Conservation (phyloP, 2,113 vertebrate species). For the Fulica atra region DNA sequence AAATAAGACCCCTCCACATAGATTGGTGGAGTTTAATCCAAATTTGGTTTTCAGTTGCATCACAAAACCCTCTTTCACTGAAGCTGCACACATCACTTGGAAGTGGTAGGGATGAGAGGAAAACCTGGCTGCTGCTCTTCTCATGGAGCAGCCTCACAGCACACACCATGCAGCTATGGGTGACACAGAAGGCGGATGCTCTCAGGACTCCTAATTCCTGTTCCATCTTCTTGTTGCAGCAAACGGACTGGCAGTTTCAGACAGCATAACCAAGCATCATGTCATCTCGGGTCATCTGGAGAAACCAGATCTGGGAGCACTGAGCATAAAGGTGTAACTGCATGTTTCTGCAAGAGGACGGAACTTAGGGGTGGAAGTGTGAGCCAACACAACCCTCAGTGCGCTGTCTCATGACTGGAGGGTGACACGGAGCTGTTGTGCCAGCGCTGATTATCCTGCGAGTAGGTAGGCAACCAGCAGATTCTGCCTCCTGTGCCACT, state of each 20-base stretch:
- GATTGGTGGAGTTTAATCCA: background rate
- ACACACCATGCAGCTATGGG: background rate
- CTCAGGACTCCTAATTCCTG: background rate
- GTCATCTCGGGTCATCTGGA: background rate
- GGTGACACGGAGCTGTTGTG: background rate
- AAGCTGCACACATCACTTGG: background rate
- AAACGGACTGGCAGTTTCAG: background rate
- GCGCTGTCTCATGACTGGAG: background rate
- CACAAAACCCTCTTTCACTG: background rate
- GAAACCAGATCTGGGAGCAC: background rate
- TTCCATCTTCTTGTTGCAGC: background rate
- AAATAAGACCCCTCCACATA: background rate
- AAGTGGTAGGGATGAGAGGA: background rate
- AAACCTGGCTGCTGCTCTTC: background rate
- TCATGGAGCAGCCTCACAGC: background rate
- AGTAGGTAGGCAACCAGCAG: background rate
- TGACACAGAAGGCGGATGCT: background rate
- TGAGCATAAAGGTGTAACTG: background rate
- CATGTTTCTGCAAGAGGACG: background rate
- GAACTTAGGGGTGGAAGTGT: background rate
- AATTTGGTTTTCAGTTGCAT: background rate
- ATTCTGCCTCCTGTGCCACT: background rate
- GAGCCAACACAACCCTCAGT: background rate
- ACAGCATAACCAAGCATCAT: background rate
- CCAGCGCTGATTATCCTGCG: background rate